Percentiles rank a stretch among this genome's conserved stretches.
Conservation (phyloP, 2,797 vertebrate species). For the Esox lucius region DNA sequence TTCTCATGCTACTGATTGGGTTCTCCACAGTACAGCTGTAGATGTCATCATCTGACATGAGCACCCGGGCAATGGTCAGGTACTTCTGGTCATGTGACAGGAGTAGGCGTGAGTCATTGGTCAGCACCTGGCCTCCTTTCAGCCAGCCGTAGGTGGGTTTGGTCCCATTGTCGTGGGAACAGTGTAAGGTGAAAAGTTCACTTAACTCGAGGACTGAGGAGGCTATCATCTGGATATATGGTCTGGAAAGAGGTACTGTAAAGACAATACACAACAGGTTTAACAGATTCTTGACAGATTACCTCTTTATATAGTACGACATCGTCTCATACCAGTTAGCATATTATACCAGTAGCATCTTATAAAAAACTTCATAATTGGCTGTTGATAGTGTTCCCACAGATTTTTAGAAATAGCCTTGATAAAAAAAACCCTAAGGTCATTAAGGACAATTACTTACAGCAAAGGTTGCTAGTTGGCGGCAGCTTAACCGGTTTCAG, state of each 20-base stretch:
- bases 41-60: conserved; percentile 90
- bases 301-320: not conserved
- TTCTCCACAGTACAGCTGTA: conserved; percentile 93
- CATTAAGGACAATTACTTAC: too few species aligned
- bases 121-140: conserved; percentile 87
- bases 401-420: too few species aligned
- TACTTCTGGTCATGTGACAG: conserved; percentile 92
- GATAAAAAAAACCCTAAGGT: too few species aligned
- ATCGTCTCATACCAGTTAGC: not conserved
- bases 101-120: conserved; percentile 88
- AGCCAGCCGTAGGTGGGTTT: conserved; percentile 92
- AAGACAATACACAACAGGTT: conserved; percentile 2
- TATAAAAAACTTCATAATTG: too few species aligned
- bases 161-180: conserved; percentile 91
- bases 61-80: conserved; percentile 88
- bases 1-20: conserved; percentile 90
- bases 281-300: not conserved
- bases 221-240: conserved; percentile 88
- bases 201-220: conserved; percentile 94
- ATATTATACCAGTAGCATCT: not conserved
- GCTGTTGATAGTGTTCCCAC: too few species aligned
- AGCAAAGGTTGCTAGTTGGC: too few species aligned
- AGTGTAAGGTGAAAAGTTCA: conserved; percentile 91
- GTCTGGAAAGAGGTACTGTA: conserved; percentile 91
- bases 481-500: too few species aligned